A percentile compares a stretch with the other conserved stretches of the same genome.
Conservation (phyloP, 2,113 vertebrate genomes). For the Mesocricetus auratus region DNA sequence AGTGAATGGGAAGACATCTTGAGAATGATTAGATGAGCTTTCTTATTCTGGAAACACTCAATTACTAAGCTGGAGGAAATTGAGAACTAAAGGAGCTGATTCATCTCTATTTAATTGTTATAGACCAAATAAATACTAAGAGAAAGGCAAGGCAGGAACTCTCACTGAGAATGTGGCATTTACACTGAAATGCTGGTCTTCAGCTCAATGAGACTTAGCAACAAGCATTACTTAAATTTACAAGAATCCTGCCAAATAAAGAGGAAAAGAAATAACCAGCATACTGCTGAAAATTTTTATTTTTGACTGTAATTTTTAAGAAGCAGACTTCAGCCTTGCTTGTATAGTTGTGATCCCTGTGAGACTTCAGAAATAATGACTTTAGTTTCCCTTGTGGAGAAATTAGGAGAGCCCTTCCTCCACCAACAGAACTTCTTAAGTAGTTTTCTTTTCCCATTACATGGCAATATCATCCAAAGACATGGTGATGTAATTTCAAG, state of each 20-base stretch:
- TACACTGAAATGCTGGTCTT: slow-evolving; percentile 1
- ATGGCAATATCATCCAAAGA: neutral
- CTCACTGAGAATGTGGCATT: neutral
- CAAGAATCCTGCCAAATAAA: slow-evolving; percentile 1
- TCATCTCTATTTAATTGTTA: slow-evolving; percentile 47
- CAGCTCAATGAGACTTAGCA: slow-evolving; percentile 7
- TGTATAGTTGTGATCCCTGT: neutral
- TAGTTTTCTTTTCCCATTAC: neutral
- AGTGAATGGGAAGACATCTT: slow-evolving; percentile 8
- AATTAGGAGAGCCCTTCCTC: neutral
- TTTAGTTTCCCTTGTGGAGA: neutral
- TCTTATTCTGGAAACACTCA: slow-evolving; percentile 24
- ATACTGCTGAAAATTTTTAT: neutral
- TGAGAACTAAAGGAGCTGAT: neutral
- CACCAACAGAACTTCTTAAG: neutral
- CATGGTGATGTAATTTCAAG: neutral
- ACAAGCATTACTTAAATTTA: slow-evolving; percentile 24
- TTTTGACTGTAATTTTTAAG: neutral
- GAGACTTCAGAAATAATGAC: neutral
- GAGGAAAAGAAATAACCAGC: neutral
- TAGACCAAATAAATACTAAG: slow-evolving; percentile 39
- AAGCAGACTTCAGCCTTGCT: neutral
- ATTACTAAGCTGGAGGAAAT: slow-evolving; percentile 32
- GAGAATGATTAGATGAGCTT: slow-evolving; percentile 15
- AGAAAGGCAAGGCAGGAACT: neutral